phyloP scores from a whole-genome alignment of 2,797 vertebrate genomes.

The Otolemur crassicaudatus region DNA sequence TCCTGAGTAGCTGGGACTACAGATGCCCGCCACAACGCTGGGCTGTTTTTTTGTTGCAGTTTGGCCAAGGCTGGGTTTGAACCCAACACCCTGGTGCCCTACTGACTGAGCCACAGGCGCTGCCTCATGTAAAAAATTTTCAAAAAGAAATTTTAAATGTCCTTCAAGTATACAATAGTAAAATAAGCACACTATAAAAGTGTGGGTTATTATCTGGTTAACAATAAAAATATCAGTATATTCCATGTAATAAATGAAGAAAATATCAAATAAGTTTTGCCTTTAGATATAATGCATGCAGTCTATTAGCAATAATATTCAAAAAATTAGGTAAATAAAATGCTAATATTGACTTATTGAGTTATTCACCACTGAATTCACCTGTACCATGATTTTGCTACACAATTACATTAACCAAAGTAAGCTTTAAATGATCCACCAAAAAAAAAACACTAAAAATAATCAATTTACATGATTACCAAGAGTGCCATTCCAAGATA shows the following conservation, averaged over 20 bases:
- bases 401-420: constrained; percentile 7
- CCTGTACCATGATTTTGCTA: background rate
- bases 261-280: background rate
- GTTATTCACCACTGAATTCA: background rate
- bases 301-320: constrained; percentile 9
- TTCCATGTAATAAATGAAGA: constrained; percentile 12
- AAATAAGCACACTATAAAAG: background rate
- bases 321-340: constrained; percentile 50
- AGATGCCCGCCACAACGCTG: too few species aligned
- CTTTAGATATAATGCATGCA: background rate
- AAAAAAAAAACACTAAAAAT: background rate
- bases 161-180: background rate
- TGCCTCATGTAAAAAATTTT: background rate
- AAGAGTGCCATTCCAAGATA: background rate
- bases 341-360: constrained; percentile 25
- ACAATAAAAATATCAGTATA: background rate
- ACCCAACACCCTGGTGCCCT: too few species aligned
- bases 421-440: background rate
- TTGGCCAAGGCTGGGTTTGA: too few species aligned
- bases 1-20: too few species aligned
- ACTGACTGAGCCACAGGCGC: too few species aligned
- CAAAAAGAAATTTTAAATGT: constrained; percentile 13
- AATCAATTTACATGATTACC: constrained; percentile 2
- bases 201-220: background rate
- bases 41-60: too few species aligned